Conservation (phyloP, 2,797 vertebrate genomes). For the Poecilia gillii region DNA sequence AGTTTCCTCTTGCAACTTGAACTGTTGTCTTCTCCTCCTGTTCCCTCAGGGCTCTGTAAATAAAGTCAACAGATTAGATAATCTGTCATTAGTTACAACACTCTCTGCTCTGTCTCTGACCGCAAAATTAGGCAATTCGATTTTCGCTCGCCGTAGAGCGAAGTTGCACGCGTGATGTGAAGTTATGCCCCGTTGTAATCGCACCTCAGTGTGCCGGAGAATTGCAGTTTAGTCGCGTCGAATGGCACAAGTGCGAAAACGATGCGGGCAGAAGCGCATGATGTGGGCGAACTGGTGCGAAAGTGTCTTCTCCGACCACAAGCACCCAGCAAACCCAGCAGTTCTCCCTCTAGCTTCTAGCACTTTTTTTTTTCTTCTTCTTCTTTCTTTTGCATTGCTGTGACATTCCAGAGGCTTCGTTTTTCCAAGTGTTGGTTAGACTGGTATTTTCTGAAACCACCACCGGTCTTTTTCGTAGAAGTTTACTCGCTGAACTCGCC, state of each 20-base stretch:
- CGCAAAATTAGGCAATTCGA: conserved; percentile 13
- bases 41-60: conserved; percentile 23
- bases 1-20: conserved; percentile 25
- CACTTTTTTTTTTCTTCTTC: neutral
- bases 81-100: neutral
- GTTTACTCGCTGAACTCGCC: conserved; percentile 33
- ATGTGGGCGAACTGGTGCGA: conserved; percentile 43
- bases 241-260: conserved; percentile 47
- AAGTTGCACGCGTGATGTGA: conserved; percentile 14
- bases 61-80: conserved; percentile 37
- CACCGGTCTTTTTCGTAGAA: neutral
- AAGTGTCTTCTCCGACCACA: conserved; percentile 51
- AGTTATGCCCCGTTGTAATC: conserved; percentile 19
- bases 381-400: conserved; percentile 43
- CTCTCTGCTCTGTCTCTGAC: conserved; percentile 5
- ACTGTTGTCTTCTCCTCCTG: conserved; percentile 16
- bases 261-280: conserved; percentile 39
- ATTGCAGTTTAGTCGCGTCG: conserved; percentile 18
- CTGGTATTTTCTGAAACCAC: conserved; percentile 48
- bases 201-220: conserved; percentile 17
- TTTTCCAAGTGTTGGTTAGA: conserved; percentile 60
- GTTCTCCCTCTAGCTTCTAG: conserved; percentile 37
- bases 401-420: conserved; percentile 56
- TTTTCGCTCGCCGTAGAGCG: conserved; percentile 32
- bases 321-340: conserved; percentile 38